Base-by-base conservation (phyloP, 2,797 vertebrate species). In the Martes flavigula region DNA sequence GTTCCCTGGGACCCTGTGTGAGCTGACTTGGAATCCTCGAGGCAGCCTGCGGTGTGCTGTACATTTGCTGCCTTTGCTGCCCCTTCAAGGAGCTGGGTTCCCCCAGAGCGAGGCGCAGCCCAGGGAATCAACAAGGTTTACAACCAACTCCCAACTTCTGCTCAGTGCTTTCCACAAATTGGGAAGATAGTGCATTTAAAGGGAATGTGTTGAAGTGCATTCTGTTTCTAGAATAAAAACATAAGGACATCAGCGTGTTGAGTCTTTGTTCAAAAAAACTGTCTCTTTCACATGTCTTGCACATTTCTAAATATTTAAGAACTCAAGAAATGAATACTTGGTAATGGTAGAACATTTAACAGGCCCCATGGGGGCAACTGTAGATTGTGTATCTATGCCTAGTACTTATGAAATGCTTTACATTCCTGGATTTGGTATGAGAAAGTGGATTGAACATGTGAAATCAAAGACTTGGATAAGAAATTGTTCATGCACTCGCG, bases 221-320 rank as follows among this genome's bases (percentile, higher is more conserved):
- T 81, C 85, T 75, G 0, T 94, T 75, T 30, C 66, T 96, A 56
- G 48, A n/a, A 20, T 93, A 46, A 73, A 90, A 75, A 51, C 20
- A 54, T 1, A 60, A 46, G 13, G 60, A 20, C 20, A 72, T 94
- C 8, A 75, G 18, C 38, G 10, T 54, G 35, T 66, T 58, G 32
- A 72, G 56, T 89, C 14, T 87, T 89, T 72, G 14, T 86, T 96
- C 73, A 60, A 93, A 97, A 95, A 95, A 93, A 20, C 20, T 13
- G 5, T 40, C 0, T 94, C 94, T 97, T 91, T 25, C 8, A 5
- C 46, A 27, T 60, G 1, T 83, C 94, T 79, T 95, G 14, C 93
- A 48, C 3, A 51, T 85, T 95, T 54, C 64, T n/a, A 75, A 85
- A 40, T 70, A 94, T 66, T 48, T 96, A 78, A 86, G 56, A 92